A percentile compares a stretch with the other conserved stretches of the same genome.
Conservation (phyloP, 2,888 invertebrate genomes). For the Quadroppia sp. region DNA sequence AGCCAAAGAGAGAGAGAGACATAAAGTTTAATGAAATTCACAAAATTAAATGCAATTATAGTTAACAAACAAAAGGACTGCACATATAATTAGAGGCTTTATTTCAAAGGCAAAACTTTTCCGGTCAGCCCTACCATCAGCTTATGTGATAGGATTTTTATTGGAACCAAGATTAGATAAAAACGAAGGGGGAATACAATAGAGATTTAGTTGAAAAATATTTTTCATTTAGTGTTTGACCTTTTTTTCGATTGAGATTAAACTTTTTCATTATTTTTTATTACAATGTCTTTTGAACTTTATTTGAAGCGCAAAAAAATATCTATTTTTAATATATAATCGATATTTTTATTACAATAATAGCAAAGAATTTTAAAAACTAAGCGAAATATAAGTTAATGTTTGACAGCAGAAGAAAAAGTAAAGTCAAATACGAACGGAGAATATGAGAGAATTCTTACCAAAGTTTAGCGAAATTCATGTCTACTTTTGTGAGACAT, state of each 20-base stretch:
- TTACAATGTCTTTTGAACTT: background rate
- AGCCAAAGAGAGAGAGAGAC: background rate
- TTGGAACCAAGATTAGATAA: background rate
- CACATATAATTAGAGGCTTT: constrained; percentile 1
- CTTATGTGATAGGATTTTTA: background rate
- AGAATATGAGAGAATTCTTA: background rate
- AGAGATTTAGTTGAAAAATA: background rate
- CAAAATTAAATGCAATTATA: background rate
- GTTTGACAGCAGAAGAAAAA: background rate
- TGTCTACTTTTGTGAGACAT: background rate
- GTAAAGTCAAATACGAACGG: background rate
- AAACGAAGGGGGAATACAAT: too few relatives aligned
- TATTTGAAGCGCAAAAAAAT: constrained; percentile 1
- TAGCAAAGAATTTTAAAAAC: too few relatives aligned
- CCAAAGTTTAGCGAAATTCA: background rate
- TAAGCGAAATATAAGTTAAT: too few relatives aligned
- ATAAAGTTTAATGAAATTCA: background rate
- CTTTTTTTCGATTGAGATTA: constrained; percentile 5
- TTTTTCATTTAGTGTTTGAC: background rate
- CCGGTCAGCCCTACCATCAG: background rate
- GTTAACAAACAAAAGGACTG: background rate
- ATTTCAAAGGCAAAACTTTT: background rate
- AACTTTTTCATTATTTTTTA: background rate
- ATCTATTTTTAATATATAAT: constrained; percentile 1
- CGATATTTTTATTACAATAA: background rate